Evolutionary conservation across 2,888 invertebrate genomes (phyloP).

Genomic region (Ephialtes manifestator): DNA sequence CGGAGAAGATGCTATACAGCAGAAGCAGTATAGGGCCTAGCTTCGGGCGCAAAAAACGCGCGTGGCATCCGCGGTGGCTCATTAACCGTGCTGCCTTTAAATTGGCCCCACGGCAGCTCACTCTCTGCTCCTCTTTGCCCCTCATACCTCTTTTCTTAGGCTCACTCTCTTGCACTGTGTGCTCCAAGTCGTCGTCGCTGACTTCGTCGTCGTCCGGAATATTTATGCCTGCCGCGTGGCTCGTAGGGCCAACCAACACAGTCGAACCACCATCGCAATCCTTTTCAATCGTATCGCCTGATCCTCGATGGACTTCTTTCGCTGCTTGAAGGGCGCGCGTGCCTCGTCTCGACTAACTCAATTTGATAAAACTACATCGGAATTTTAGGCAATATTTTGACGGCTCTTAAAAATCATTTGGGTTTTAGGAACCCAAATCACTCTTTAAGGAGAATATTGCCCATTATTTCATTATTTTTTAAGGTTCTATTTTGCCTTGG

Average conservation of each 20-base stretch:
- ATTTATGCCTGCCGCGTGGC: conserved; percentile 84
- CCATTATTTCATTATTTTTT: too few relatives aligned
- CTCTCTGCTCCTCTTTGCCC: conserved; percentile 49
- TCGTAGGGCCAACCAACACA: conserved; percentile 51
- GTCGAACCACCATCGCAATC: conserved; percentile 71
- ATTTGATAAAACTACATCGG: conserved; percentile 42
- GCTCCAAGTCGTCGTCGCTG: conserved; percentile 45
- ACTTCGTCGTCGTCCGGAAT: conserved; percentile 73
- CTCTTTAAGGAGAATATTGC: background rate
- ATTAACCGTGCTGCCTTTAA: conserved; percentile 85
- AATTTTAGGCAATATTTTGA: background rate
- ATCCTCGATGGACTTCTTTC: conserved; percentile 62
- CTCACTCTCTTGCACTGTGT: conserved; percentile 70
- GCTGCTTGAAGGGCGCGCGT: conserved; percentile 53
- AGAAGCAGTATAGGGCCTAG: conserved; percentile 77
- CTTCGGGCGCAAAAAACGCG: conserved; percentile 83
- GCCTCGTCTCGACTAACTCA: conserved; percentile 41
- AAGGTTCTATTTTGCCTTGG: too few relatives aligned
- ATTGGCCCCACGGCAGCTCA: conserved; percentile 83
- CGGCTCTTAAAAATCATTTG: background rate
- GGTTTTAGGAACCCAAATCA: too few relatives aligned
- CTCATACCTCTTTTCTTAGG: conserved; percentile 75
- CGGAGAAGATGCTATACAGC: conserved; percentile 73
- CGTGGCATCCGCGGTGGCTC: conserved; percentile 85
- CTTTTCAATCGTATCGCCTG: conserved; percentile 71